Evolutionary conservation across 1,140 invertebrate species (phyloP).

Genomic region (Ruditapes philippinarum): DNA sequence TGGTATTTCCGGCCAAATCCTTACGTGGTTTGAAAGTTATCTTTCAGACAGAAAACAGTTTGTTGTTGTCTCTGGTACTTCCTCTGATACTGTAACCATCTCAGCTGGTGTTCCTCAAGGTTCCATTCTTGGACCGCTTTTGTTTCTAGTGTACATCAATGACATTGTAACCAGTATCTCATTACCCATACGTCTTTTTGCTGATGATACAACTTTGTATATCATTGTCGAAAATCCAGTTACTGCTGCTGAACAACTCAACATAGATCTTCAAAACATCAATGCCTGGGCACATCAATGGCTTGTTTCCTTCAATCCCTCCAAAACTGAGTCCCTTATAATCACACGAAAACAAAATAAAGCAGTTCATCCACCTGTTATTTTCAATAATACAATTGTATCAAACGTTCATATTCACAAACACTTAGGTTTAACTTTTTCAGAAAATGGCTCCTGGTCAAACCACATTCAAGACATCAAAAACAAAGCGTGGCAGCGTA

Average conservation of each 20-base stretch:
- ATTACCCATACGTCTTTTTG: constrained; percentile 31
- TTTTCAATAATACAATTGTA: neutral
- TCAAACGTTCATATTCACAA: neutral
- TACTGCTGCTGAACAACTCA: neutral
- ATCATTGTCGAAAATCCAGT: constrained; percentile 7
- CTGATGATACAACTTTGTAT: constrained; percentile 53
- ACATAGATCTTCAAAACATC: constrained; percentile 13
- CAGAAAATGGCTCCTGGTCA: too few relatives aligned
- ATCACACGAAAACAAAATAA: neutral
- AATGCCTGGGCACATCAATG: neutral
- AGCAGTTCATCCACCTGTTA: neutral
- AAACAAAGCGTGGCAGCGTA: constrained; percentile 9
- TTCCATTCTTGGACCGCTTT: constrained; percentile 46
- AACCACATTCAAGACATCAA: constrained; percentile 15
- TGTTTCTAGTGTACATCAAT: constrained; percentile 64
- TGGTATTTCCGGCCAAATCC: too few relatives aligned
- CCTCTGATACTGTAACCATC: neutral
- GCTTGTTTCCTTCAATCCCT: constrained; percentile 41
- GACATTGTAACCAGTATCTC: constrained; percentile 31
- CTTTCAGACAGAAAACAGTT: neutral
- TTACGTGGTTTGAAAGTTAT: too few relatives aligned
- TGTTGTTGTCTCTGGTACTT: neutral
- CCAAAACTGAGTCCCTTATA: constrained; percentile 23
- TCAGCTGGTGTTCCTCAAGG: constrained; percentile 57
- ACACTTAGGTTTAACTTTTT: neutral